Evolutionary conservation across 2,797 vertebrate species (phyloP).

Genomic region (Thaleichthys pacificus): DNA sequence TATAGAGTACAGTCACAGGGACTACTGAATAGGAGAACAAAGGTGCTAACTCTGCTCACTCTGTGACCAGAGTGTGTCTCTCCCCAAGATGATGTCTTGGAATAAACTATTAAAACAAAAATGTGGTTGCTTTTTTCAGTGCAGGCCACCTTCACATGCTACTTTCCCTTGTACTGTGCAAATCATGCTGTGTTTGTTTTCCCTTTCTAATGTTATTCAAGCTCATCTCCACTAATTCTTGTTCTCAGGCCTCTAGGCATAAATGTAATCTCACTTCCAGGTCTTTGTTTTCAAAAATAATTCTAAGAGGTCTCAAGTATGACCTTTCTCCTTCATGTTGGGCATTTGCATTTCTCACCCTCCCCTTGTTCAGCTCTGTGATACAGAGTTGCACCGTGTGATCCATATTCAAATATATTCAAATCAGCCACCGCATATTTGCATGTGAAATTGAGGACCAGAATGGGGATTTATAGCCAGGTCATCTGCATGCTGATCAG

Average conservation of each 20-base stretch:
- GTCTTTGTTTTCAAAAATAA: constrained; percentile 66
- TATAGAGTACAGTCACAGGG: no score
- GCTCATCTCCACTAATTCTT: constrained; percentile 54
- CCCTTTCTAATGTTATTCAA: constrained; percentile 57
- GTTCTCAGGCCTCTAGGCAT: constrained; percentile 48
- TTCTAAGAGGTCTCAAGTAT: constrained; percentile 59
- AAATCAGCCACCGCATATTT: constrained; percentile 75
- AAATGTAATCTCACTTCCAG: constrained; percentile 60
- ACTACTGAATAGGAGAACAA: no score
- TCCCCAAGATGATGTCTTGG: background rate
- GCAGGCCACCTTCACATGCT: constrained; percentile 22
- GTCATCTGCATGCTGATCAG: constrained; percentile 76
- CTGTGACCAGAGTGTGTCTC: constrained; percentile 8
- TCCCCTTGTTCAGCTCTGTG: constrained; percentile 54
- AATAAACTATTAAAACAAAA: background rate
- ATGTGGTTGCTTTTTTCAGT: background rate
- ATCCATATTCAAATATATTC: constrained; percentile 83
- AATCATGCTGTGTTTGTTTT: constrained; percentile 52
- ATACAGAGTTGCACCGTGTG: constrained; percentile 71
- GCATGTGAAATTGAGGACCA: constrained; percentile 76
- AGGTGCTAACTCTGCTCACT: background rate
- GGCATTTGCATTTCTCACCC: constrained; percentile 68
- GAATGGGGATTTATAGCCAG: constrained; percentile 68
- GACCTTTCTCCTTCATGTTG: constrained; percentile 71
- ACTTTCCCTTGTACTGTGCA: constrained; percentile 20